Evolutionary conservation across 2,888 invertebrate species (phyloP).

Genomic region (Eupithecia dodoneata): DNA sequence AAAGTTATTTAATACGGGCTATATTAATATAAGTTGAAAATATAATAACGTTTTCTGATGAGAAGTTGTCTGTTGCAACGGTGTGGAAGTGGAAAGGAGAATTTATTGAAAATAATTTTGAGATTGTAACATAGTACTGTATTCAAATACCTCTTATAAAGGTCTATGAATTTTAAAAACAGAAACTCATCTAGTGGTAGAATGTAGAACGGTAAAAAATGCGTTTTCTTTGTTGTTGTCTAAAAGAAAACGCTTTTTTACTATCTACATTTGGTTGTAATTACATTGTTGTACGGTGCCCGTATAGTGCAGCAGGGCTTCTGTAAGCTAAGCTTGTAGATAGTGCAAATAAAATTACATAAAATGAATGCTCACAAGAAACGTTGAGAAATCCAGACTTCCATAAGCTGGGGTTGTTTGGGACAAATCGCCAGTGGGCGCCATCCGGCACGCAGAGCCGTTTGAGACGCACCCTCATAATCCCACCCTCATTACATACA

Average conservation of each 20-base stretch:
- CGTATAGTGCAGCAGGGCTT: neutral
- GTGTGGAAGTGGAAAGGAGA: neutral
- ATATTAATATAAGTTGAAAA: neutral
- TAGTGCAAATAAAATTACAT: neutral
- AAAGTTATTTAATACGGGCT: neutral
- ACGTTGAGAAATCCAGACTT: conserved; percentile 21
- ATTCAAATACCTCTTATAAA: neutral
- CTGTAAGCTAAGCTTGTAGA: neutral
- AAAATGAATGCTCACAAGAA: neutral
- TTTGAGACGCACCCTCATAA: conserved; percentile 82
- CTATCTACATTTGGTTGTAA: neutral
- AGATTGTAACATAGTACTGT: neutral
- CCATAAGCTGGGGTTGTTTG: conserved; percentile 66
- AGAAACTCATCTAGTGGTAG: too few relatives aligned
- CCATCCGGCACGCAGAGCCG: conserved; percentile 77
- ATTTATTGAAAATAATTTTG: neutral
- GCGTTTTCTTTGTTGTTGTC: too few relatives aligned
- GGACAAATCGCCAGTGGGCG: conserved; percentile 79
- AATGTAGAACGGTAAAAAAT: neutral
- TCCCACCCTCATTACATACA: conserved; percentile 77
- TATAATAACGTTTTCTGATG: neutral
- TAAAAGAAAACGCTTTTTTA: too few relatives aligned
- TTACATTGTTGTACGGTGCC: neutral
- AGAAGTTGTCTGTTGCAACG: neutral
- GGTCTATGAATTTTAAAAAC: neutral